A percentile compares a stretch with the other conserved stretches of the same genome.
Conservation (phyloP, 2,888 invertebrate species). For the Creontiades dilutus region DNA sequence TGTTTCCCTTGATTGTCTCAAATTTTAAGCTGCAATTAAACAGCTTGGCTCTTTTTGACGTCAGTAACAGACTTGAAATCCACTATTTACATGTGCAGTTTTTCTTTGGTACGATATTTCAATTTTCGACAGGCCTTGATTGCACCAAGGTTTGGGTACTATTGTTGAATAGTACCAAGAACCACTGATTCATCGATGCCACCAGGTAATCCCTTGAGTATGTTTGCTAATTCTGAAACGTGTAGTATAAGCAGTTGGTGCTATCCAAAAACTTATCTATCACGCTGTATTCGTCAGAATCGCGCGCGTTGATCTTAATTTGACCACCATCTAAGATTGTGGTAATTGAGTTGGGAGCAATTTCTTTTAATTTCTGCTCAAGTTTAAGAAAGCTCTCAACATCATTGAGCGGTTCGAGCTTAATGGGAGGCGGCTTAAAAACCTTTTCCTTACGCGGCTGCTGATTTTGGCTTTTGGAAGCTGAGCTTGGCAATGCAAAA, state of each 20-base stretch:
- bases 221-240: background rate
- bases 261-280: background rate
- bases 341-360: background rate
- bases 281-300: background rate
- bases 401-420: background rate
- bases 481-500: no score
- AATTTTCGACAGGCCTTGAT: background rate
- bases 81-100: background rate
- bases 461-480: background rate
- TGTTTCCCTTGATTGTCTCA: background rate
- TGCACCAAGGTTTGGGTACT: background rate
- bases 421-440: background rate
- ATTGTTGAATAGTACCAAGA: background rate
- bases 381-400: slow-evolving; percentile 20
- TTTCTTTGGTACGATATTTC: slow-evolving; percentile 25
- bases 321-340: background rate
- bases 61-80: background rate
- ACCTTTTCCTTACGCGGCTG: background rate
- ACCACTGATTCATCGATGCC: slow-evolving; percentile 34
- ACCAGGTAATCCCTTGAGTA: background rate
- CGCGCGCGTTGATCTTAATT: background rate
- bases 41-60: background rate
- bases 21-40: background rate
- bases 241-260: background rate
- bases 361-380: background rate